phyloP scores from a whole-genome alignment of 2,888 invertebrate genomes.

The Micoletzkya japonica region DNA sequence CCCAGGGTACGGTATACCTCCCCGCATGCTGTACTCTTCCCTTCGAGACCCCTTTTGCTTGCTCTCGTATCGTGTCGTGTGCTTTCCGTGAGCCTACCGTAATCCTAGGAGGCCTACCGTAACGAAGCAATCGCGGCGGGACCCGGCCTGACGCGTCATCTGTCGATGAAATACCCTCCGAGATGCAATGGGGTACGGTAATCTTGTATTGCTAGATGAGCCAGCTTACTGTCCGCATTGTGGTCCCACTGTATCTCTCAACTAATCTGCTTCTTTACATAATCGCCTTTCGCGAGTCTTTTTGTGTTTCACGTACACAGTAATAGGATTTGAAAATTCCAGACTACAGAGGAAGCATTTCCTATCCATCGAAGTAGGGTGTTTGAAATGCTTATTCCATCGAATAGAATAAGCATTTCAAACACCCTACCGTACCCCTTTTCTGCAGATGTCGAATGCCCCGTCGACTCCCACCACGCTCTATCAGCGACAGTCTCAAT shows the following conservation, averaged over 20 bases:
- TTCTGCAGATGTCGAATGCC: slow-evolving; percentile 5
- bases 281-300: too few species aligned
- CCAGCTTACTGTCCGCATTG: too few species aligned
- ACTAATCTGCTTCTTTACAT: too few species aligned
- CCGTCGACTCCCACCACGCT: slow-evolving; percentile 20
- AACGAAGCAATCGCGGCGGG: slow-evolving; percentile 10
- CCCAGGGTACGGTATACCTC: slow-evolving; percentile 3
- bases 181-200: slow-evolving; percentile 19
- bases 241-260: too few species aligned
- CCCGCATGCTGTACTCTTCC: neutral
- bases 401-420: neutral
- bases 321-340: too few species aligned
- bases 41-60: too few species aligned
- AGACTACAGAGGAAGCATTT: neutral
- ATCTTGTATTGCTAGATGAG: too few species aligned
- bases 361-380: neutral
- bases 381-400: neutral
- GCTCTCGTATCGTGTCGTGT: too few species aligned
- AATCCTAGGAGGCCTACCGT: slow-evolving; percentile 20
- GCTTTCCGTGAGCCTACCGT: too few species aligned
- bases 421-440: too few species aligned
- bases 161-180: slow-evolving; percentile 13
- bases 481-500: slow-evolving; percentile 11
- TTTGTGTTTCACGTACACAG: too few species aligned
- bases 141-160: slow-evolving; percentile 9